phyloP scores from a whole-genome alignment of 1,140 invertebrate species.

The Drosophila melanogaster region DNA sequence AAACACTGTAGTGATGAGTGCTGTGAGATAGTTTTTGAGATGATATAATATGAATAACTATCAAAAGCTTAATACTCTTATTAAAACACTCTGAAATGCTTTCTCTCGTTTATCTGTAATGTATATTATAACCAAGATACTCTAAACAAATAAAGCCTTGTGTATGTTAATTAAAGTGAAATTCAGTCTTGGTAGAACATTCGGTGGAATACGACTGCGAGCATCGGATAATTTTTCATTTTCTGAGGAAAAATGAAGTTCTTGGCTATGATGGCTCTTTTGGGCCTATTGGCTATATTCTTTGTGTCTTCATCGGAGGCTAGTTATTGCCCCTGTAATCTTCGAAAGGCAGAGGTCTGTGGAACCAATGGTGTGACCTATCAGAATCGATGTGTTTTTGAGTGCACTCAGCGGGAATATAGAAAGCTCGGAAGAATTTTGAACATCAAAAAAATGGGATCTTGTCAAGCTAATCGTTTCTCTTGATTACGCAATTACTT shows the following conservation, averaged over 20 bases:
- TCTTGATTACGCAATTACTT: background rate
- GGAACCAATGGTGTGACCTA: conserved; percentile 75
- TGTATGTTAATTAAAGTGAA: background rate
- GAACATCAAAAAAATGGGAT: conserved; percentile 44
- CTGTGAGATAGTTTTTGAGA: background rate
- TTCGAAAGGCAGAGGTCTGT: conserved; percentile 61
- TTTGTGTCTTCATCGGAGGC: background rate
- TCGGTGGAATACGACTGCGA: background rate
- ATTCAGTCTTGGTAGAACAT: background rate
- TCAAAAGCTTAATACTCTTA: background rate
- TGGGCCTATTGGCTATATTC: background rate
- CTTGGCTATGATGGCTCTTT: background rate
- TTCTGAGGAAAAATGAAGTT: background rate
- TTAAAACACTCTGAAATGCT: background rate
- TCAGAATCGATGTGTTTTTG: conserved; percentile 76
- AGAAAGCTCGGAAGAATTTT: conserved; percentile 54
- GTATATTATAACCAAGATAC: background rate
- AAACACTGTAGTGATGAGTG: background rate
- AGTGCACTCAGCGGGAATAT: conserved; percentile 73
- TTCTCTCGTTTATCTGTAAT: background rate
- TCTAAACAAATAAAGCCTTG: background rate
- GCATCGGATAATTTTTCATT: background rate
- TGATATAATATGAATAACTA: no score
- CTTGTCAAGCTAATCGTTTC: conserved; percentile 25
- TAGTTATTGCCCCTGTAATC: conserved; percentile 66